Evolutionary conservation across 2,888 invertebrate genomes (phyloP), one percentile per base, ranked within the genome.

Genomic region (Philopedon plagiatum): DNA sequence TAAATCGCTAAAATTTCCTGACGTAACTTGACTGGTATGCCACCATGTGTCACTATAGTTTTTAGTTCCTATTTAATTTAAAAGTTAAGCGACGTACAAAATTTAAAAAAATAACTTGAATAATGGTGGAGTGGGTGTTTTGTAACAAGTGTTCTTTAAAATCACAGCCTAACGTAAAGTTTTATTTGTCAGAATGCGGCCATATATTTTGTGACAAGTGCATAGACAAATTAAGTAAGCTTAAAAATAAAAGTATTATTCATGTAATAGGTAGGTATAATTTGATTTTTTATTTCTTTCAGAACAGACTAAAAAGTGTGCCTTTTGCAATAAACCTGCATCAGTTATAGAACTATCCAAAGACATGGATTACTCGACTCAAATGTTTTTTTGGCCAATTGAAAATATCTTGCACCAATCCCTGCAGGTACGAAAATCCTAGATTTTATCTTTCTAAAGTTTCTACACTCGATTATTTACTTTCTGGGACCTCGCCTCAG

Each of bases 161-260:
- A 58, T 79, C 73, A 65, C 70, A 77, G 32, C 29, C 75, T 3
- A 74, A 76, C 46, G 18, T 79, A 29, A 80, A 81, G 66, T 81
- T 82, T 70, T 81, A 77, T 65, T 63, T 85, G 32, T 79, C 81
- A 3, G 82, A 81, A 74, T 85, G 85, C 70, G 82, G 84, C 2
- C 84, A 85, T 74, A 75, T 84, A 61, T 78, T 80, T 67, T 85
- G 85, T 68, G 78, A 81, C 54, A 80, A 76, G 74, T 85, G 85
- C 71, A 71, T 76, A 11, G 70, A 68, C 18, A 74, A 72, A 49
- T 75, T 78, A 15, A 77, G 82, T 82, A 80, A 76, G 80, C n/a
- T n/a, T n/a, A n/a, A n/a, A n/a, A n/a, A n/a, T n/a, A n/a, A n/a
- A n/a, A n/a, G n/a, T n/a, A n/a, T n/a, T n/a, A n/a, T n/a, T n/a